These are phyloP conservation scores for Beris chalybata DNA, from an alignment of 2,888 invertebrate species.

Conservation along the genomic window DNA sequence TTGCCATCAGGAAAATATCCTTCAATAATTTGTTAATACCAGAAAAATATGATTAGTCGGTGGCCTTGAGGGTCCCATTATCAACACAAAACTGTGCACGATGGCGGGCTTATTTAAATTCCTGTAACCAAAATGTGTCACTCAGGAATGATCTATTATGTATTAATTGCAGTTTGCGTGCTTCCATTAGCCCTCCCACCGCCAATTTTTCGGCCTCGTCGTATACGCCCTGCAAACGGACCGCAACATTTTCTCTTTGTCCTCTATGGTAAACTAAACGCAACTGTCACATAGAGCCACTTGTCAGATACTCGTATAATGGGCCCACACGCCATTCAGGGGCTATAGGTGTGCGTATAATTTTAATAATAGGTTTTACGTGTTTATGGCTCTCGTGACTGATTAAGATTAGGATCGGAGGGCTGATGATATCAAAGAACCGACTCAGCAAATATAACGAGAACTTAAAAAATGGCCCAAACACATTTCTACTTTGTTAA, in stretches of 20 bases:
- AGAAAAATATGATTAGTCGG: conserved; percentile 13
- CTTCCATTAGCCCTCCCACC: conserved; percentile 22
- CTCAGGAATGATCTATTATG: conserved; percentile 35
- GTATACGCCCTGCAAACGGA: neutral
- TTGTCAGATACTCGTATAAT: conserved; percentile 13
- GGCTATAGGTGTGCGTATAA: conserved; percentile 36
- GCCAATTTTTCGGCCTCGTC: conserved; percentile 1
- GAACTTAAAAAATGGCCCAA: conserved; percentile 22
- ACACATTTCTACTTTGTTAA: conserved; percentile 5
- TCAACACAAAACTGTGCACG: conserved; percentile 12
- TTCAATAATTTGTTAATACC: conserved; percentile 6
- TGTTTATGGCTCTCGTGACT: conserved; percentile 39
- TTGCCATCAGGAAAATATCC: conserved; percentile 9
- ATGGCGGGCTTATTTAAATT: conserved; percentile 30
- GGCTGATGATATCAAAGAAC: conserved; percentile 28
- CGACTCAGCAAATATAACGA: conserved; percentile 33
- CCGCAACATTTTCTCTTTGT: neutral
- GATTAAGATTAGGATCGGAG: conserved; percentile 38
- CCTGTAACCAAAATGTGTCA: conserved; percentile 35
- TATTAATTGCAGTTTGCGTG: conserved; percentile 37
- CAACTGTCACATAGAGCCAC: conserved; percentile 14
- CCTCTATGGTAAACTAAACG: conserved; percentile 7
- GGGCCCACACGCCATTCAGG: conserved; percentile 13
- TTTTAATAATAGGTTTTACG: conserved; percentile 41
- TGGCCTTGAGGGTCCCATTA: conserved; percentile 25